Evolutionary conservation across 2,888 invertebrate species (phyloP), one percentile per base, ranked within the genome.

Genomic region (Gibbula magus): DNA sequence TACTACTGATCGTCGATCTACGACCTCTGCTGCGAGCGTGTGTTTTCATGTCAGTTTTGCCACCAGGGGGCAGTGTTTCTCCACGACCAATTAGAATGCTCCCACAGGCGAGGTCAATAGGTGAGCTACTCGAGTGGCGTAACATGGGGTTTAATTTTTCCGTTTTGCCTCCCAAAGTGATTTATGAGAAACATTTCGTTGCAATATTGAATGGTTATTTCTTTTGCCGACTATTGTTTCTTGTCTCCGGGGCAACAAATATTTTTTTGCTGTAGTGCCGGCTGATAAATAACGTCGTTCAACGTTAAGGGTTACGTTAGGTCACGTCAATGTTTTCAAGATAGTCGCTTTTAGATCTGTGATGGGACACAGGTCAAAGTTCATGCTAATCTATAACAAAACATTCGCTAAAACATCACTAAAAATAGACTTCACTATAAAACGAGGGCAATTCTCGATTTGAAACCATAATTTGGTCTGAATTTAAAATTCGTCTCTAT

Each of bases 71-170:
- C 74, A 51, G 45, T 74, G 74, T 51, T 25, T 22, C 51, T 39
- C 39, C 74, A 74, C 74, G 74, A 52, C 74, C 74, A 74, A 74
- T 74, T 74, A 74, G 25, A 74, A 74, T 18, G 39, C 52, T 74
- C 74, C 74, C 74, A 74, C 45, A 13, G 25, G 51, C 74, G 74
- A 51, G 51, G 74, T 74, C 74, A 74, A 3, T 22, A 51, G 51
- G 74, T 39, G 22, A 39, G 51, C n/a, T 51, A 10, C 25, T 39
- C 16, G 22, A 51, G 52, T 45, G 52, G 74, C 45, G 45, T 25
- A 74, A 51, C 51, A 22, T 22, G 51, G 25, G 22, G 51, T 74
- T 74, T 74, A 45, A 74, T 74, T 61, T 61, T 29, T 61, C 61
- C 61, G 61, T 18, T 61, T 61, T 22, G 61, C 61, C 61, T 29